These are phyloP conservation scores for Lagorchestes hirsutus DNA, from an alignment of 2,797 vertebrate species.

Conservation along the genomic window DNA sequence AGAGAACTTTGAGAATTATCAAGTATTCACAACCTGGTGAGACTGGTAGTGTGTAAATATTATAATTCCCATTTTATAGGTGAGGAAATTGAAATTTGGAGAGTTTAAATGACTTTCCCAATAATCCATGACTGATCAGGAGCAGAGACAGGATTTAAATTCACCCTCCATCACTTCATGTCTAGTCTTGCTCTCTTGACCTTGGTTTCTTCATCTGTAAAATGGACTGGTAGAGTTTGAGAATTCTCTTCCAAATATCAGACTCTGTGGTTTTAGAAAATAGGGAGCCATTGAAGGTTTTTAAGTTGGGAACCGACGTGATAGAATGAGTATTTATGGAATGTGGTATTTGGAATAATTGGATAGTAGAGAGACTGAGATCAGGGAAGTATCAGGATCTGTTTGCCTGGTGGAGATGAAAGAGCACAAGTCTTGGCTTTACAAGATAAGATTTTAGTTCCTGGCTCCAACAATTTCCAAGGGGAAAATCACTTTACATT, in stretches of 20 bases:
- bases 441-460: not conserved
- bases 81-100: not conserved
- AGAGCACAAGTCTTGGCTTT: not conserved
- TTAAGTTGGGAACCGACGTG: not conserved
- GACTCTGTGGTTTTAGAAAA: not conserved
- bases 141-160: not conserved
- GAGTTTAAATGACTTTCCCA: not conserved
- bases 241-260: not conserved
- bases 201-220: not conserved
- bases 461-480: not conserved
- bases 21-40: not conserved
- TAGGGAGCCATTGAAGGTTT: not conserved
- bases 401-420: not conserved
- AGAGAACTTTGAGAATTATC: not conserved
- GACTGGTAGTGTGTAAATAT: not conserved
- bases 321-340: not conserved
- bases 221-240: not conserved
- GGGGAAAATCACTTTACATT: not conserved
- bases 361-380: not conserved
- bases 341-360: not conserved
- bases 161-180: not conserved
- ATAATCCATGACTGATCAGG: not conserved
- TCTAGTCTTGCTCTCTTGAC: not conserved
- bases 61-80: not conserved
- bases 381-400: not conserved